Conservation (phyloP, 37 sponge, comb jelly and placozoan species). For the Tethya wilhelma region DNA sequence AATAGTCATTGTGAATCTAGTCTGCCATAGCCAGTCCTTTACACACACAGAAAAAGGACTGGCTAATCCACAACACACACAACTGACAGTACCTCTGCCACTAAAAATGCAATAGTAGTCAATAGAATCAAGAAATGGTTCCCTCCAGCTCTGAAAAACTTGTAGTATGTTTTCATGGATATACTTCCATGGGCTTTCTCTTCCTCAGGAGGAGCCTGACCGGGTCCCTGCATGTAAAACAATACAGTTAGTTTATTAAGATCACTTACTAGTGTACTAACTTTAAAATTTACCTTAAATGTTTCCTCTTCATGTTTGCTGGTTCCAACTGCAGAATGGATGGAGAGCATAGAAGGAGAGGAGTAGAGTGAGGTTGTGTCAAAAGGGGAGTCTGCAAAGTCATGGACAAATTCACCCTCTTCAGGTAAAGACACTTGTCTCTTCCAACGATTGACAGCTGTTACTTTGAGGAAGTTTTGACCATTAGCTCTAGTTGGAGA, state of each 20-base stretch:
- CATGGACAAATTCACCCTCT: too few species aligned
- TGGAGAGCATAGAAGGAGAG: constrained; percentile 8
- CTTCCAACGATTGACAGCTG: not conserved
- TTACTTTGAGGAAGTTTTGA: too few species aligned
- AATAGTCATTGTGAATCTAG: too few species aligned
- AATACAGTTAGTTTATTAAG: too few species aligned
- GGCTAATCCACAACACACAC: too few species aligned
- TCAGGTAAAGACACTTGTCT: too few species aligned
- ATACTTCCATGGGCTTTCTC: constrained; percentile 62
- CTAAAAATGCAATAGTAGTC: constrained; percentile 23
- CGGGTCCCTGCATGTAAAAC: constrained; percentile 23
- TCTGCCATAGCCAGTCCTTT: too few species aligned
- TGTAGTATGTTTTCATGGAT: constrained; percentile 57
- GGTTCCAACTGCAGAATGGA: constrained; percentile 21
- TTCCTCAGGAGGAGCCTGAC: constrained; percentile 59
- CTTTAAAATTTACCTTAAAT: not conserved
- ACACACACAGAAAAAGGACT: too few species aligned
- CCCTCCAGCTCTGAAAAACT: constrained; percentile 62
- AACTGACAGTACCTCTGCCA: constrained; percentile 78
- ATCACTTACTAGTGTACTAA: not conserved
- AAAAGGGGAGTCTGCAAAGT: too few species aligned
- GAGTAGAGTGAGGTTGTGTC: constrained; percentile 20
- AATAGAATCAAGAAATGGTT: constrained; percentile 17
- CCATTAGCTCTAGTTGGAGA: too few species aligned
- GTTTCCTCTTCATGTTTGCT: constrained; percentile 19